These are phyloP conservation scores for Eupithecia subumbrata DNA, from an alignment of 2,888 invertebrate species.

Conservation along the genomic window DNA sequence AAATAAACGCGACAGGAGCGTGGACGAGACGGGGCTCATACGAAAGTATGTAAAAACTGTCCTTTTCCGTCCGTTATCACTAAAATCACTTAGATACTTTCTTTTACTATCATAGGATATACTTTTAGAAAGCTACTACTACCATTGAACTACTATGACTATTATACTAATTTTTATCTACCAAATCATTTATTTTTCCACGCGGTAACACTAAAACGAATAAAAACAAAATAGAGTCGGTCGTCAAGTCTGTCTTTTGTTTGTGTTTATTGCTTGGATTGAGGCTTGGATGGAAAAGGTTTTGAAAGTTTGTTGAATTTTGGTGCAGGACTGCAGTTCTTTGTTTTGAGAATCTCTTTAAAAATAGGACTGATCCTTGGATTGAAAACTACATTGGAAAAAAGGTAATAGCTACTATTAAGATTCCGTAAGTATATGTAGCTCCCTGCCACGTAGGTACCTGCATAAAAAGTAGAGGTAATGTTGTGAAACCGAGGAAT, in stretches of 20 bases:
- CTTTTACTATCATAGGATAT: no score
- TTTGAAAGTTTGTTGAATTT: not conserved
- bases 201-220: not conserved
- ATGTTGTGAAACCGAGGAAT: no score
- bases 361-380: not conserved
- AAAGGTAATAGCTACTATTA: not conserved
- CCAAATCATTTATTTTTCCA: not conserved
- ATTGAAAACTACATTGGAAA: not conserved
- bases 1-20: no score
- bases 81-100: no score
- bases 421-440: not conserved
- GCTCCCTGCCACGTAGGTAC: no score
- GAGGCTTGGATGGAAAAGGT: no score
- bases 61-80: no score
- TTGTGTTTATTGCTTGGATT: not conserved
- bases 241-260: not conserved
- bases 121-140: not conserved
- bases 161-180: not conserved
- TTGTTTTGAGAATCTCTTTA: not conserved
- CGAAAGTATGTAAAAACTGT: no score
- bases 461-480: no score
- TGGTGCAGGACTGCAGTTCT: not conserved
- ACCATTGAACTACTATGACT: no score
- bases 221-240: not conserved
- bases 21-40: no score